Base-by-base conservation (phyloP, 2,797 vertebrate species). In the Micropoecilia bifurca region DNA sequence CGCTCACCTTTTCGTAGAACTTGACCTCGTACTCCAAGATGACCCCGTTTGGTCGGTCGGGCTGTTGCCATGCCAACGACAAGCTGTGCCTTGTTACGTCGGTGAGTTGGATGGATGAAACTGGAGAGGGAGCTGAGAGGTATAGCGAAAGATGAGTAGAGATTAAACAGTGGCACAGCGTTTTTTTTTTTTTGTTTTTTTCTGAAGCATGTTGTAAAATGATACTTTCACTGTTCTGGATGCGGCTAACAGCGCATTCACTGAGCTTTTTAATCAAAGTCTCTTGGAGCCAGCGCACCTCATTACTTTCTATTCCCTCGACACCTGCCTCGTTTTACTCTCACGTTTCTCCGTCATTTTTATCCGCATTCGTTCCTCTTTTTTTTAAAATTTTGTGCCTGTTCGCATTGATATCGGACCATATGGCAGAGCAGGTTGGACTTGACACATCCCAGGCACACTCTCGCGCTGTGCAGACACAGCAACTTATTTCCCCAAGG, bases 1-100 rank as follows among this genome's bases (percentile, higher is more conserved):
- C 12, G 3, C 95, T 95, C 96, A 99, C 98, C 98, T 99, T 99
- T 91, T 99, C 98, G 50, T 99, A 99, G 94, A 99, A 99, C 89
- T 99, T 99, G 96, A 99, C 97, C 96, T 99, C 98, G 22, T 99
- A 99, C 83, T 99, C 98, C 90, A 99, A 92, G 92, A 99, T 99
- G 84, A 99, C 98, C 77, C 98, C 98, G 25, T 99, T 99, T 83
- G 98, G 97, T 73, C 97, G 96, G 92, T 99, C 97, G 0, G 98
- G 98, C 90, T 98, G 98, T 94, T 97, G 95, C 98, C 98, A 99
- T 41, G 96, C 96, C 95, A 99, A 95, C 45, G 96, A 97, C 90
- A 99, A 96, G 1, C 97, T 97, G 84, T 99, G 98, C 82, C 98
- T 96, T 63, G 98, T 99, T 90, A 99, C 97, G 88, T 99, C 98